These are phyloP conservation scores for Cephus cinctus DNA, from an alignment of 1,140 invertebrate genomes.

Conservation along the genomic window DNA sequence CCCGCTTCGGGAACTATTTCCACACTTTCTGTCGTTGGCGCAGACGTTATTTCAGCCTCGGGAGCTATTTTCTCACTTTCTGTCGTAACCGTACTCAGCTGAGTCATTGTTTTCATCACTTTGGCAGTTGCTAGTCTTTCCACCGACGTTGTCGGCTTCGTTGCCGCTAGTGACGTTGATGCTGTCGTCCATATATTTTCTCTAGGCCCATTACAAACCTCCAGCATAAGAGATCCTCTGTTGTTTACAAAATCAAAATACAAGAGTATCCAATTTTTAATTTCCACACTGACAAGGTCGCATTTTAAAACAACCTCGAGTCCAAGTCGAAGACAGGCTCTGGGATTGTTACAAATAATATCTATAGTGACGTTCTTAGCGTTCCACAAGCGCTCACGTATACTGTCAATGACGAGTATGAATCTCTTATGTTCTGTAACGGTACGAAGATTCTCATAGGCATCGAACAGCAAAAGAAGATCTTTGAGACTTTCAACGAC, in stretches of 20 bases:
- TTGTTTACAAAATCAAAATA: too few species aligned
- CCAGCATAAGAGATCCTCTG: too few species aligned
- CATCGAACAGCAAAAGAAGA: conserved; percentile 25
- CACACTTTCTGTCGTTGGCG: background rate
- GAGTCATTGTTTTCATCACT: background rate
- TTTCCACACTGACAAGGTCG: conserved; percentile 4
- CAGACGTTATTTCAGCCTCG: background rate
- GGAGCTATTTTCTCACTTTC: background rate
- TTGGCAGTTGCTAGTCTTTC: background rate
- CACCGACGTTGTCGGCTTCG: too few species aligned
- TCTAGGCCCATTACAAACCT: too few species aligned
- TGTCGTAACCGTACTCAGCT: background rate
- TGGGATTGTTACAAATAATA: conserved; percentile 21
- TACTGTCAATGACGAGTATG: conserved; percentile 13
- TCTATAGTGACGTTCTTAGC: conserved; percentile 20
- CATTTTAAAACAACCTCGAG: conserved; percentile 19
- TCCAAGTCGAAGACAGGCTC: conserved; percentile 24
- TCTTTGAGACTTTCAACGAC: conserved; percentile 26
- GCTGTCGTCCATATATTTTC: background rate
- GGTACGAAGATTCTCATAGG: conserved; percentile 27
- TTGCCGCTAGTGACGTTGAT: background rate
- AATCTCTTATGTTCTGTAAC: conserved; percentile 7
- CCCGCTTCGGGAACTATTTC: too few species aligned
- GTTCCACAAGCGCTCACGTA: conserved; percentile 11
- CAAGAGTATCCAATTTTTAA: conserved; percentile 11